Conservation (phyloP, 2,797 vertebrate species). For the Oceanodroma leucorhoa region DNA sequence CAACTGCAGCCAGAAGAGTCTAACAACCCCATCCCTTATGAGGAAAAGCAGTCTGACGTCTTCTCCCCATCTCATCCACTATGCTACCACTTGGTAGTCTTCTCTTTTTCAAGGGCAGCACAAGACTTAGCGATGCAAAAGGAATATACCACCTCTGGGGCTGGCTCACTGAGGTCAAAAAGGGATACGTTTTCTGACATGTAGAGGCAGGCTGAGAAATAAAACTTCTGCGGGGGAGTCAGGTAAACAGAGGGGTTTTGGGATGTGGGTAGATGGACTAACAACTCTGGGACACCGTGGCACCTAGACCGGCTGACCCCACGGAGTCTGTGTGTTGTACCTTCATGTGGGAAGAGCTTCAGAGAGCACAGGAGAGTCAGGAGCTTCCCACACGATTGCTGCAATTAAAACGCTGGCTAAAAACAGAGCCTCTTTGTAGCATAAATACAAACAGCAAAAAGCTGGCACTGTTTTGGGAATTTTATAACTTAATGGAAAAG, state of each 20-base stretch:
- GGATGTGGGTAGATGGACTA: background rate
- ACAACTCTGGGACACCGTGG: background rate
- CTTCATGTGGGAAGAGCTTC: background rate
- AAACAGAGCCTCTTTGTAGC: background rate
- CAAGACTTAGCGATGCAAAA: background rate
- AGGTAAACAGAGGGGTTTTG: background rate
- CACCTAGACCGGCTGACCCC: background rate
- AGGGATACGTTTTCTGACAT: background rate
- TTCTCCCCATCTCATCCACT: background rate
- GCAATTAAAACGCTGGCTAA: background rate
- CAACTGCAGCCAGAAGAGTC: background rate
- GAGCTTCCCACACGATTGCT: background rate
- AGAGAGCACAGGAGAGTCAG: background rate
- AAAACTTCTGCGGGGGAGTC: background rate
- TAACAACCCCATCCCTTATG: background rate
- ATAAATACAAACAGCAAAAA: background rate
- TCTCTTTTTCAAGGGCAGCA: background rate
- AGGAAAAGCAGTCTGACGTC: background rate
- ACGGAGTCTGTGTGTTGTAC: background rate
- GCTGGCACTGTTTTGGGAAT: background rate
- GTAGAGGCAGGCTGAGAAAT: background rate
- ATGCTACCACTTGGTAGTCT: background rate
- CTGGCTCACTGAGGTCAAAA: background rate
- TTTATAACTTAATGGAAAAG: background rate
- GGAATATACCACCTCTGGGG: background rate